Conservation (phyloP, 2,888 invertebrate species). For the Synanthedon andrenaeformis region DNA sequence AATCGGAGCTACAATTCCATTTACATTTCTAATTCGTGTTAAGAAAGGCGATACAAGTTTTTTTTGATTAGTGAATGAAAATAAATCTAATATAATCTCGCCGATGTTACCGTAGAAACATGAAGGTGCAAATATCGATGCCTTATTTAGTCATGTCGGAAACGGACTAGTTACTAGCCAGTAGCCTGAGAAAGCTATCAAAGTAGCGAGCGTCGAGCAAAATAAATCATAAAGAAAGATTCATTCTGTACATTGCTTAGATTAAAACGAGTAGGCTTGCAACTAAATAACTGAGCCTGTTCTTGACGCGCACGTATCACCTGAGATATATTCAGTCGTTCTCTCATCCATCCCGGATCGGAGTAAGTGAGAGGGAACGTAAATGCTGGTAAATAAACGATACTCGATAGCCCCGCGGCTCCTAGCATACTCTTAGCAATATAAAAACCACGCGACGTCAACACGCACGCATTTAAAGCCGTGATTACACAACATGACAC, state of each 20-base stretch:
- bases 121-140: constrained; percentile 52
- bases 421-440: constrained; percentile 25
- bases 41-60: not conserved
- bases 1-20: not conserved
- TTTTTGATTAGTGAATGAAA: constrained; percentile 28
- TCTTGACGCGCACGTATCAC: not conserved
- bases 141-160: constrained; percentile 58
- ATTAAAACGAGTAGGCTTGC: constrained; percentile 37
- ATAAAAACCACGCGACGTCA: constrained; percentile 51
- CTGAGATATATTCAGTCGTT: constrained; percentile 16
- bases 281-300: constrained; percentile 10
- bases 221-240: constrained; percentile 57
- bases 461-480: constrained; percentile 37
- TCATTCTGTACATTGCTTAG: constrained; percentile 45
- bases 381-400: constrained; percentile 38
- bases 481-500: constrained; percentile 24
- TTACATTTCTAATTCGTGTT: not conserved
- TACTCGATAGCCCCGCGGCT: constrained; percentile 40
- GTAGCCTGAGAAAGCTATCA: constrained; percentile 56
- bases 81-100: constrained; percentile 24
- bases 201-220: constrained; percentile 27
- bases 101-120: constrained; percentile 25
- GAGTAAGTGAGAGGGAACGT: constrained; percentile 33
- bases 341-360: constrained; percentile 24
- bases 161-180: constrained; percentile 48